Conservation (phyloP, 2,888 invertebrate species). For the Stenchaetothrips biformis region DNA sequence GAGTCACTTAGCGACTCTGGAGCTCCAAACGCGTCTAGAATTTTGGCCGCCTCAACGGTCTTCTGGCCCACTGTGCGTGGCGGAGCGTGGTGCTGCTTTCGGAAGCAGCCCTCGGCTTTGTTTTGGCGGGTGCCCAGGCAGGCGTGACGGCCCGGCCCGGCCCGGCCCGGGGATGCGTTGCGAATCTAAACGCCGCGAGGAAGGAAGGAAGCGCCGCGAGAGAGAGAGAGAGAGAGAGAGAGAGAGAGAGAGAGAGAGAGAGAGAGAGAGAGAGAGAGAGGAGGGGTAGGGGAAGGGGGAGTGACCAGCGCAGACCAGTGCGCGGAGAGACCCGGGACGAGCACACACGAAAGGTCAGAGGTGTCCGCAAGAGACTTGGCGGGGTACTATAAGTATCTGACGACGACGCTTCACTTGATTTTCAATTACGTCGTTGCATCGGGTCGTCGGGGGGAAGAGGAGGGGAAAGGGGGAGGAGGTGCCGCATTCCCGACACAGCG, state of each 20-base stretch:
- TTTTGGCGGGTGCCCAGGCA: slow-evolving; percentile 10
- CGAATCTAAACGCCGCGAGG: background rate
- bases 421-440: slow-evolving; percentile 14
- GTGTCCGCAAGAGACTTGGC: background rate
- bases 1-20: no score
- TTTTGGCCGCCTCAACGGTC: no score
- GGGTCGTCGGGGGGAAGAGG: background rate
- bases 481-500: background rate
- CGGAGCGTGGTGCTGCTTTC: background rate
- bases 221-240: background rate
- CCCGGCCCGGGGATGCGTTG: background rate
- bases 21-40: no score
- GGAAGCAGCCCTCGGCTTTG: background rate
- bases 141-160: background rate
- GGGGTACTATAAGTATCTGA: background rate
- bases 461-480: background rate
- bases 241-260: background rate
- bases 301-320: background rate
- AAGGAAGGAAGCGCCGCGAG: background rate
- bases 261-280: background rate
- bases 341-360: slow-evolving; percentile 10
- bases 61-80: no score
- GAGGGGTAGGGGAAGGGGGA: background rate
- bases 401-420: background rate
- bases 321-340: background rate